phyloP scores from a whole-genome alignment of 1,140 invertebrate genomes.

The Drosophila pallidifrons region DNA sequence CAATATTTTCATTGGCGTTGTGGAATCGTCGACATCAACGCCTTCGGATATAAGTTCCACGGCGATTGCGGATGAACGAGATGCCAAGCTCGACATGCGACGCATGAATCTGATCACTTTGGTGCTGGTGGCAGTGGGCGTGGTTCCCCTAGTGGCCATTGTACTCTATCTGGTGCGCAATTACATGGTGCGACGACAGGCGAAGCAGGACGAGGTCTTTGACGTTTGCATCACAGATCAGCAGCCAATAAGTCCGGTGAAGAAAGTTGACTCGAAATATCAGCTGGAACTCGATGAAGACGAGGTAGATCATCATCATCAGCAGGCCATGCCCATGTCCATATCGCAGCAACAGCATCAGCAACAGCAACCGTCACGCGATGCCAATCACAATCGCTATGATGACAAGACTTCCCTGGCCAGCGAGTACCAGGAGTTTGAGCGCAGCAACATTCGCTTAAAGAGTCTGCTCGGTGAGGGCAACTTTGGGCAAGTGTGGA shows the following conservation, averaged over 20 bases:
- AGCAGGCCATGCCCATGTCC: conserved; percentile 69
- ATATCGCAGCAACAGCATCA: conserved; percentile 49
- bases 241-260: conserved; percentile 82
- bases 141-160: conserved; percentile 87
- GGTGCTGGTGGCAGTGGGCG: conserved; percentile 87
- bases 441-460: conserved; percentile 90
- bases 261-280: conserved; percentile 79
- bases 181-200: conserved; percentile 86
- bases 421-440: conserved; percentile 90
- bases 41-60: conserved; percentile 77
- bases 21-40: conserved; percentile 54
- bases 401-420: conserved; percentile 76
- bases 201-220: conserved; percentile 87
- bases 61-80: conserved; percentile 75
- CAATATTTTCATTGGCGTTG: conserved; percentile 56
- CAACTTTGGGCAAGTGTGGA: conserved; percentile 95
- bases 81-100: conserved; percentile 86
- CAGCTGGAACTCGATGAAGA: conserved; percentile 77
- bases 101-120: conserved; percentile 87
- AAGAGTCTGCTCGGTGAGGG: conserved; percentile 93
- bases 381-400: conserved; percentile 77
- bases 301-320: conserved; percentile 85
- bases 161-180: conserved; percentile 86
- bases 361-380: conserved; percentile 47
- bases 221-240: conserved; percentile 87